Evolutionary conservation across 2,113 vertebrate species (phyloP).

Genomic region (Piprites chloris): DNA sequence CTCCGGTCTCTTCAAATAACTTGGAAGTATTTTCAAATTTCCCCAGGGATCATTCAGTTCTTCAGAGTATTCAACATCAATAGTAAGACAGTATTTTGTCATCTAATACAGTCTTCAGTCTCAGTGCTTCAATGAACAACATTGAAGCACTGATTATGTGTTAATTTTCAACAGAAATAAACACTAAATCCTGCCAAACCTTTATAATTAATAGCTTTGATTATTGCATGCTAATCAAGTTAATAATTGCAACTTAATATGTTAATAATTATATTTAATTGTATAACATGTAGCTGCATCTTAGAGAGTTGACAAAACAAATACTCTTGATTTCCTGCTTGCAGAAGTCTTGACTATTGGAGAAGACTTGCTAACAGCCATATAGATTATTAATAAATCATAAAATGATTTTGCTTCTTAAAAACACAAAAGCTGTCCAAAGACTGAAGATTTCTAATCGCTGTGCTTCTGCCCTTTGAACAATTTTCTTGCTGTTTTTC

Average conservation of each 20-base stretch:
- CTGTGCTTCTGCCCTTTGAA: conserved; percentile 1
- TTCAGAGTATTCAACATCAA: background rate
- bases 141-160: background rate
- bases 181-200: background rate
- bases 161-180: background rate
- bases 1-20: background rate
- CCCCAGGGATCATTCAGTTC: background rate
- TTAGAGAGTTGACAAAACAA: background rate
- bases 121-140: background rate
- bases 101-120: background rate
- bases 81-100: background rate
- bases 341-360: background rate
- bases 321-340: background rate
- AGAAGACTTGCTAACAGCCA: background rate
- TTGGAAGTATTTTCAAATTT: background rate
- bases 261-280: background rate
- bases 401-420: conserved; percentile 13
- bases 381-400: background rate
- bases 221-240: background rate
- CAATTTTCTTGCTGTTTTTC: conserved; percentile 14
- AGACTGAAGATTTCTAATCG: background rate
- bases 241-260: background rate
- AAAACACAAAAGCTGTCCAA: conserved; percentile 24
- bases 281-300: background rate
- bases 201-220: background rate